Evolutionary conservation across 92 coral and sea anemone species (phyloP).

Genomic region (Zoanthus sansibaricus): DNA sequence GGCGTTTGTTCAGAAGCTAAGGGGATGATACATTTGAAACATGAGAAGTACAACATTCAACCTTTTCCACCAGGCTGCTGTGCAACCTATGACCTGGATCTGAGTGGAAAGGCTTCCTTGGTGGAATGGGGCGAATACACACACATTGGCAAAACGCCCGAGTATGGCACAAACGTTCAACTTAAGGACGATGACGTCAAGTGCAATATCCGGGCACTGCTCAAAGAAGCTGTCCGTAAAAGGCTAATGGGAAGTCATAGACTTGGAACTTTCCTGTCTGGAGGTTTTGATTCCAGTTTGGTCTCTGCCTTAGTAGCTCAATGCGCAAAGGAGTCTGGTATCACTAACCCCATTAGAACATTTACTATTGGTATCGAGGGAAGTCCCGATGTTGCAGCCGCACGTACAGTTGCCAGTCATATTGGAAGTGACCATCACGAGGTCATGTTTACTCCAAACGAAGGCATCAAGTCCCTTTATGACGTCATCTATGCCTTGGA

Average conservation of each 20-base stretch:
- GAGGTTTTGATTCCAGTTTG: constrained; percentile 66
- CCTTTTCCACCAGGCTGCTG: constrained; percentile 62
- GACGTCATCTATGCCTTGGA: constrained; percentile 65
- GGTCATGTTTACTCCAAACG: constrained; percentile 61
- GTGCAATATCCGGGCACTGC: constrained; percentile 51
- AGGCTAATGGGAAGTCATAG: constrained; percentile 55
- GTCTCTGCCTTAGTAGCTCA: constrained; percentile 53
- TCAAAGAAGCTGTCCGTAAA: constrained; percentile 62
- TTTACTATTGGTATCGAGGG: constrained; percentile 66
- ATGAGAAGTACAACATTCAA: constrained; percentile 14
- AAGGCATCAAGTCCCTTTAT: constrained; percentile 61
- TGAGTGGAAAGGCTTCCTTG: constrained; percentile 46
- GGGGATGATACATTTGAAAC: constrained; percentile 45
- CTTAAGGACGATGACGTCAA: constrained; percentile 42
- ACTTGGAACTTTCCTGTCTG: constrained; percentile 62
- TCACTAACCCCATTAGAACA: constrained; percentile 42
- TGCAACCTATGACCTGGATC: constrained; percentile 44
- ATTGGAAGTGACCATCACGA: constrained; percentile 68
- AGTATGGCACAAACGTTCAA: constrained; percentile 38
- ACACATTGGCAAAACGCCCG: constrained; percentile 54
- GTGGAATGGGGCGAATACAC: constrained; percentile 52
- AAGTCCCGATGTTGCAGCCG: constrained; percentile 70
- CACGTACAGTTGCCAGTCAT: constrained; percentile 66
- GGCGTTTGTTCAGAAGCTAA: constrained; percentile 67
- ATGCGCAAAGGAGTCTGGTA: constrained; percentile 55